phyloP scores from a whole-genome alignment of 2,113 vertebrate genomes.

The Prietella phreatophila region DNA sequence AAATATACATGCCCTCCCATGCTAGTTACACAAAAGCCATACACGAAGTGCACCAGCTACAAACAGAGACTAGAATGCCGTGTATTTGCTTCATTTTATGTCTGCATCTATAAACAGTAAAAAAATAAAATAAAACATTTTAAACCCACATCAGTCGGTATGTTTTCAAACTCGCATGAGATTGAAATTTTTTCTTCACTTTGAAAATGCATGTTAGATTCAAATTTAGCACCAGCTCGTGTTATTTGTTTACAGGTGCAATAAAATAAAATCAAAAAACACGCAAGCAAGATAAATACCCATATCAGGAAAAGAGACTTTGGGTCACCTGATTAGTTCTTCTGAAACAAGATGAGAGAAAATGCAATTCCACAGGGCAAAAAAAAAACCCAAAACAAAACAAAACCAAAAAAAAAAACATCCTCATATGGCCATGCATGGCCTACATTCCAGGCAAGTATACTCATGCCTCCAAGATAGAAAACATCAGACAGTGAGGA shows the following conservation, averaged over 20 bases:
- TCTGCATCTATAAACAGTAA: neutral
- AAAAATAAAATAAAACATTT: too few relatives aligned
- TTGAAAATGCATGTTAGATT: neutral
- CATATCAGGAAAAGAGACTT: neutral
- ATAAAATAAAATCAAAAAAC: neutral
- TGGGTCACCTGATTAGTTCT: conserved; percentile 11
- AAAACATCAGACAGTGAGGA: conserved; percentile 10
- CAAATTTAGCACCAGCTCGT: neutral
- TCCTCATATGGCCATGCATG: conserved; percentile 37
- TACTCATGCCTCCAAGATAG: conserved; percentile 38
- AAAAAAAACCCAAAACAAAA: neutral
- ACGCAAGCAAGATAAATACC: neutral
- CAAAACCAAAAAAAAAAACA: neutral
- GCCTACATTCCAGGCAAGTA: conserved; percentile 50
- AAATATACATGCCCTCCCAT: neutral
- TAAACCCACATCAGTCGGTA: neutral
- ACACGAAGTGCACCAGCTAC: neutral
- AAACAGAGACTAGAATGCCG: neutral
- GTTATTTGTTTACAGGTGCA: neutral
- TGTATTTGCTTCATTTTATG: neutral
- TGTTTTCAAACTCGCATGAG: neutral
- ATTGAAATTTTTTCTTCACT: neutral
- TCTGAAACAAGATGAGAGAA: conserved; percentile 11
- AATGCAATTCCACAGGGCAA: neutral
- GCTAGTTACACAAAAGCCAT: neutral